Evolutionary conservation across 2,888 invertebrate species (phyloP).

Genomic region (Spisula solida): DNA sequence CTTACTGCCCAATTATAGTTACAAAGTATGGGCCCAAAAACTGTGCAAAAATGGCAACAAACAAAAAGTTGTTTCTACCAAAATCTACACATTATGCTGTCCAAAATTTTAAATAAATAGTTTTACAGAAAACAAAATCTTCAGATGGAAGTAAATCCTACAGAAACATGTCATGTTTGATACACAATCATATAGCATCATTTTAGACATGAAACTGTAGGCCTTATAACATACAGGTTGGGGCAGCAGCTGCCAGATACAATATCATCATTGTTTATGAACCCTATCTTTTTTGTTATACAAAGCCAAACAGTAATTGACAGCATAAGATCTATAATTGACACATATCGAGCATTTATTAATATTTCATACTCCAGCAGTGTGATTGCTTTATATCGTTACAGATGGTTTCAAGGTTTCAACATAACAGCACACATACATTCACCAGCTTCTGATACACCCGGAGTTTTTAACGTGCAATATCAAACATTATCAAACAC

Average conservation of each 20-base stretch:
- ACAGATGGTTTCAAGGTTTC: conserved; percentile 1
- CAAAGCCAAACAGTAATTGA: conserved; percentile 34
- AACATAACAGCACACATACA: background rate
- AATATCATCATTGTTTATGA: conserved; percentile 29
- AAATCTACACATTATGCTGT: too few species aligned
- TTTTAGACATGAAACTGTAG: too few species aligned
- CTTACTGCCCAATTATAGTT: too few species aligned
- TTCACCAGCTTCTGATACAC: background rate
- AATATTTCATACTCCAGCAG: conserved; percentile 36
- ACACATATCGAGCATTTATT: conserved; percentile 42
- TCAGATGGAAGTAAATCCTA: too few species aligned
- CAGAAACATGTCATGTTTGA: too few species aligned
- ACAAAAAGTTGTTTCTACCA: too few species aligned
- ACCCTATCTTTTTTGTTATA: conserved; percentile 10
- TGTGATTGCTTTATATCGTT: conserved; percentile 14
- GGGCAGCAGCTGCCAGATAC: conserved; percentile 3
- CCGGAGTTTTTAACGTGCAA: background rate
- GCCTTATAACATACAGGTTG: background rate
- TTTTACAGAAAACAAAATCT: too few species aligned
- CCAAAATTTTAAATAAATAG: too few species aligned
- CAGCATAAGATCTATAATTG: conserved; percentile 44
- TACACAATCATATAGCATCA: too few species aligned
- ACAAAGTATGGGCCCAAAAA: too few species aligned
- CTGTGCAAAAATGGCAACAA: too few species aligned
- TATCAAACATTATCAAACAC: background rate